These are phyloP conservation scores for Porites evermanni DNA, from an alignment of 92 coral and sea anemone species.

Conservation along the genomic window DNA sequence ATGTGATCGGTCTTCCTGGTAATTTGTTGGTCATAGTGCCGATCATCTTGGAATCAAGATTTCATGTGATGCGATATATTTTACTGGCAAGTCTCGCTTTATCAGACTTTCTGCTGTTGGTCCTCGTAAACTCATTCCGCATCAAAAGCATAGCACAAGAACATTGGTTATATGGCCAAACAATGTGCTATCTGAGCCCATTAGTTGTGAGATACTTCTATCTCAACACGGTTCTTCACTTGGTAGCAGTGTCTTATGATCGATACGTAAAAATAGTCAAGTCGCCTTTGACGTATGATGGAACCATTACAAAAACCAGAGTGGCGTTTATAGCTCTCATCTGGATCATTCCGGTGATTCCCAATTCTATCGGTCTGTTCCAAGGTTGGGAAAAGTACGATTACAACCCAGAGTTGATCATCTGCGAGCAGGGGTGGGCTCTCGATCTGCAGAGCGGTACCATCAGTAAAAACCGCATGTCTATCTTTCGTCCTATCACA, in stretches of 20 bases:
- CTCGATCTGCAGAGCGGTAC: neutral
- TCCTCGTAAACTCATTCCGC: neutral
- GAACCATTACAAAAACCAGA: neutral
- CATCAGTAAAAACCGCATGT: neutral
- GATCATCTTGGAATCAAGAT: neutral
- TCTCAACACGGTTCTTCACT: conserved; percentile 4
- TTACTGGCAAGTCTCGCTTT: neutral
- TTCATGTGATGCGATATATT: neutral
- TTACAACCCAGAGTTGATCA: neutral
- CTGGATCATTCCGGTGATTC: neutral
- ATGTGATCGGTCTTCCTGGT: conserved; percentile 13
- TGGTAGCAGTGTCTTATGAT: conserved; percentile 4
- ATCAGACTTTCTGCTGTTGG: neutral
- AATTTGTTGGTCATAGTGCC: neutral
- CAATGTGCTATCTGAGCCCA: neutral
- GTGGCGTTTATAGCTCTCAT: neutral
- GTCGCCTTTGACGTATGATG: conserved; percentile 7
- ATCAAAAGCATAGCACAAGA: neutral
- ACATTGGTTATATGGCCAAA: conserved; percentile 8
- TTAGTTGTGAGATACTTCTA: neutral
- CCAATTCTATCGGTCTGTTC: neutral
- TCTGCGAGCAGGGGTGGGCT: neutral
- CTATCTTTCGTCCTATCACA: neutral
- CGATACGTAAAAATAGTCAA: neutral
- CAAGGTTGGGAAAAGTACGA: neutral